Evolutionary conservation across 2,797 vertebrate species (phyloP).

Genomic region (Anguilla anguilla): DNA sequence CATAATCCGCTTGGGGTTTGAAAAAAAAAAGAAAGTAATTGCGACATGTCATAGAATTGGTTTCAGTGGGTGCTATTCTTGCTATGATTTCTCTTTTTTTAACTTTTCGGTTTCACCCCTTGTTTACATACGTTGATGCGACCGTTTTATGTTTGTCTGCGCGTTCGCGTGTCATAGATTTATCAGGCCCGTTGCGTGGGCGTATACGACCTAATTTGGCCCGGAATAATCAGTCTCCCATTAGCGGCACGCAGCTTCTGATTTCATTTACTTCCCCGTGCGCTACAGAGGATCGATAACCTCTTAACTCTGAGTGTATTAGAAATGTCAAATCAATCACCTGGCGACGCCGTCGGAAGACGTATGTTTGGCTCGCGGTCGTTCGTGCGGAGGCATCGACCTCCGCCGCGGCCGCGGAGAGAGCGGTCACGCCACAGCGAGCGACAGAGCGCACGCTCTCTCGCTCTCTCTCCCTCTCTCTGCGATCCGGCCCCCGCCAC

Average conservation of each 20-base stretch:
- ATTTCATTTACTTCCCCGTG: slow-evolving; percentile 40
- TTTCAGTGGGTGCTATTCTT: slow-evolving; percentile 19
- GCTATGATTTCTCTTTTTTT: neutral
- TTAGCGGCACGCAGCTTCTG: slow-evolving; percentile 64
- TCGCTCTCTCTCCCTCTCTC: neutral
- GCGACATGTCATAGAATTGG: slow-evolving; percentile 22
- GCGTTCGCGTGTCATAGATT: neutral
- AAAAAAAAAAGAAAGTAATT: slow-evolving; percentile 25
- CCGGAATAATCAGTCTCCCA: slow-evolving; percentile 50
- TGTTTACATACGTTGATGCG: neutral
- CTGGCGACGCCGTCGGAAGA: slow-evolving; percentile 62
- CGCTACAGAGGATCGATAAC: slow-evolving; percentile 64
- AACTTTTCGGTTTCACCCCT: neutral
- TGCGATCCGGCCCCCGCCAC: neutral
- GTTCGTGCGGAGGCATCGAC: slow-evolving; percentile 69
- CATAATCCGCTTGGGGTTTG: slow-evolving; percentile 15
- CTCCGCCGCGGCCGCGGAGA: slow-evolving; percentile 57
- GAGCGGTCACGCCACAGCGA: neutral
- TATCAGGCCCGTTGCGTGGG: neutral
- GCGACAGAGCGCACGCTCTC: neutral
- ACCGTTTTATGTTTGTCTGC: neutral
- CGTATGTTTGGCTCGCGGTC: slow-evolving; percentile 60
- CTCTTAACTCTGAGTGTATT: slow-evolving; percentile 71
- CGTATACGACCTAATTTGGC: neutral
- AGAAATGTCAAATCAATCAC: slow-evolving; percentile 75